Percentiles rank a stretch among this genome's conserved stretches.
Conservation (phyloP, 2,797 vertebrate genomes). For the Lithobates sylvaticus region DNA sequence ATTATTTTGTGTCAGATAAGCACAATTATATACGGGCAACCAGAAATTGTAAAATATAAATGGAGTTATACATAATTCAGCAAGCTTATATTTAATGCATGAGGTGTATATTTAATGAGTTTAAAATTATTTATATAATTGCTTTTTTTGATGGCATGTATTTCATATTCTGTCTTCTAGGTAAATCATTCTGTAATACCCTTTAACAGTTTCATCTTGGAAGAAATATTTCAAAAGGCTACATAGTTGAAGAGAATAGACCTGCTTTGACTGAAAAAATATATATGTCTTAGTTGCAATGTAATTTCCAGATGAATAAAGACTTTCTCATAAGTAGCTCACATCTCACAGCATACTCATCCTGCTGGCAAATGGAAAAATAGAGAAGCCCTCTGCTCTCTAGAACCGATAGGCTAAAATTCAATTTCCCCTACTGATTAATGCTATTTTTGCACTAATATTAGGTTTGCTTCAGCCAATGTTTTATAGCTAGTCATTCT, state of each 20-base stretch:
- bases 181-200: slow-evolving; percentile 56
- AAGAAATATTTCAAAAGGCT: slow-evolving; percentile 66
- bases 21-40: slow-evolving; percentile 49
- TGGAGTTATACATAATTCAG: slow-evolving; percentile 57
- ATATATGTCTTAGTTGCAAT: slow-evolving; percentile 66
- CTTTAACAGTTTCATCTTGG: slow-evolving; percentile 57
- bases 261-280: slow-evolving; percentile 61
- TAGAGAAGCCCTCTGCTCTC: slow-evolving; percentile 57
- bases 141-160: slow-evolving; percentile 57
- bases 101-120: slow-evolving; percentile 63
- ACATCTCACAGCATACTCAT: slow-evolving; percentile 65
- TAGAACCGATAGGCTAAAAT: slow-evolving; percentile 67
- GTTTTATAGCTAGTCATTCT: slow-evolving; percentile 68
- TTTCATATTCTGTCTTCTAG: slow-evolving; percentile 57
- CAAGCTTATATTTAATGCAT: slow-evolving; percentile 58
- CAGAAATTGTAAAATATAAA: slow-evolving; percentile 62
- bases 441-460: slow-evolving; percentile 71
- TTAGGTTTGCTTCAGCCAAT: slow-evolving; percentile 68
- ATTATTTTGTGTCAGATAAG: slow-evolving; percentile 45
- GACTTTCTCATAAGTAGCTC: slow-evolving; percentile 64
- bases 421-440: slow-evolving; percentile 68
- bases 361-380: slow-evolving; percentile 57
- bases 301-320: slow-evolving; percentile 63
- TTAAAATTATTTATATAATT: slow-evolving; percentile 64
- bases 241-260: slow-evolving; percentile 64